Conservation (phyloP, 2,797 vertebrate species). For the Spondyliosoma cantharus region DNA sequence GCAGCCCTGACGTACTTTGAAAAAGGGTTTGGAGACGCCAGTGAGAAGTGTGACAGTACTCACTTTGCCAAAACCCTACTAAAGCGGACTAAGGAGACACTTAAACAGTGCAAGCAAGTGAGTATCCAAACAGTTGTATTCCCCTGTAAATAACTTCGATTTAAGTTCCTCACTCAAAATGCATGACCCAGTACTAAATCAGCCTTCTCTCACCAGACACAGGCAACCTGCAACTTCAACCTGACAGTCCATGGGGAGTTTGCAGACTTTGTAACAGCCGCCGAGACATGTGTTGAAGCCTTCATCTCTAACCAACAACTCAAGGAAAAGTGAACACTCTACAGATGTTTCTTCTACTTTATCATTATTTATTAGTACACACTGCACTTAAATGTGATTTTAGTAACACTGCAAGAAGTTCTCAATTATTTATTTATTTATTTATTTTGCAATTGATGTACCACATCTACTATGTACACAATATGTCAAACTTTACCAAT, state of each 20-base stretch:
- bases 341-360: slow-evolving; percentile 23
- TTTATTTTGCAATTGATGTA: slow-evolving; percentile 38
- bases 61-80: fast-evolving
- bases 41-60: fast-evolving
- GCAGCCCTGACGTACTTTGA: background rate
- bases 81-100: fast-evolving
- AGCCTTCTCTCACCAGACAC: slow-evolving; percentile 6
- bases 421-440: slow-evolving; percentile 58
- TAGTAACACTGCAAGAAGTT: slow-evolving; percentile 49
- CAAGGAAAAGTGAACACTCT: background rate
- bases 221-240: background rate
- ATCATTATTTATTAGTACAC: slow-evolving; percentile 22
- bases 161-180: slow-evolving; percentile 3
- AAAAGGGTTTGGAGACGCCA: fast-evolving
- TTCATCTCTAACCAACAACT: fast-evolving
- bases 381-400: slow-evolving; percentile 45
- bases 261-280: fast-evolving
- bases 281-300: fast-evolving
- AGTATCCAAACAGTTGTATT: slow-evolving; percentile 26
- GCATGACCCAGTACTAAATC: slow-evolving; percentile 19
- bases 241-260: background rate
- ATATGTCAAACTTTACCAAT: slow-evolving; percentile 33
- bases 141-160: background rate
- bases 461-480: background rate
- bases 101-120: fast-evolving